phyloP scores from a whole-genome alignment of 2,113 vertebrate species.

The Leucoraja erinaceus region DNA sequence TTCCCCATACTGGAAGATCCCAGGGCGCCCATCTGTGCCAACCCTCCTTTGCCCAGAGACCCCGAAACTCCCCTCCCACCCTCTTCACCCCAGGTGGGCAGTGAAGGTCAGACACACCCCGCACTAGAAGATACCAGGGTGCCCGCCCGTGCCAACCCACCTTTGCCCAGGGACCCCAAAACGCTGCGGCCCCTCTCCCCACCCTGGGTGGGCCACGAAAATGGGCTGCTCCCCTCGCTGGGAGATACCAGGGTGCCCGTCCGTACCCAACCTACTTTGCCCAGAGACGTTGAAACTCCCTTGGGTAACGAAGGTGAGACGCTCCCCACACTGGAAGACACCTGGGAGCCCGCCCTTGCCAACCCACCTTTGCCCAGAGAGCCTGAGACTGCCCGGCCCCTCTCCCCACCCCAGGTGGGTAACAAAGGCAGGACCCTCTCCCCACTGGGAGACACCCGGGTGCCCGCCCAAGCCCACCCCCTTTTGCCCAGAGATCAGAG shows the following conservation, averaged over 20 bases:
- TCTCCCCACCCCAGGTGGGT: too few relatives aligned
- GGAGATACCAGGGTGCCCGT: too few relatives aligned
- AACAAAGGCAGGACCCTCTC: too few relatives aligned
- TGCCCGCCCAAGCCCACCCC: too few relatives aligned
- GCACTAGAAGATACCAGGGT: background rate
- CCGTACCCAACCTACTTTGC: too few relatives aligned
- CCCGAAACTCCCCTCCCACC: background rate
- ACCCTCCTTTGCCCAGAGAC: too few relatives aligned
- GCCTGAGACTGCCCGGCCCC: background rate
- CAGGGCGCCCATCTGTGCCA: too few relatives aligned
- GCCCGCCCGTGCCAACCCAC: background rate
- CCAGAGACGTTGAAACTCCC: background rate
- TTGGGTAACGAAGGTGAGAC: background rate
- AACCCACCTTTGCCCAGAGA: background rate
- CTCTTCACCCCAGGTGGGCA: background rate
- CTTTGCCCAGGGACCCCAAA: background rate
- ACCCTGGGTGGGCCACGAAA: too few relatives aligned
- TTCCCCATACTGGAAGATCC: too few relatives aligned
- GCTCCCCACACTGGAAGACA: background rate
- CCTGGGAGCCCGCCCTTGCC: background rate
- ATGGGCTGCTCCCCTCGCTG: too few relatives aligned
- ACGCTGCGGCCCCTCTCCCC: background rate
- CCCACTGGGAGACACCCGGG: too few relatives aligned
- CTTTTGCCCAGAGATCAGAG: background rate
- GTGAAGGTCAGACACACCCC: background rate